These are phyloP conservation scores for Pogonocichla stellata DNA, from an alignment of 2,113 vertebrate species.

Conservation along the genomic window DNA sequence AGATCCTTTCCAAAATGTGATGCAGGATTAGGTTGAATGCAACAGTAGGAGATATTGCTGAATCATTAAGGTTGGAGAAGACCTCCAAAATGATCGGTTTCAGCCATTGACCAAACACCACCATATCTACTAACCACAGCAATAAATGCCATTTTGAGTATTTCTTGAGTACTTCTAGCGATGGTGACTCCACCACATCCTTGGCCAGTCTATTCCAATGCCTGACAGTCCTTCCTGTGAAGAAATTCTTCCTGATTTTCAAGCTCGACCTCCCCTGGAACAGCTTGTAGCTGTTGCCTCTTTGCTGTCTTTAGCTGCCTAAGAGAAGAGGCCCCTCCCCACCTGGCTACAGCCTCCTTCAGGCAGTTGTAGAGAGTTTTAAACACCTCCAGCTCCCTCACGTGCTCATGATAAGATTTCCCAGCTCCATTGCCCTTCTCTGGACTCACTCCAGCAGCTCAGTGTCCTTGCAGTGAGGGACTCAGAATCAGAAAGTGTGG, in stretches of 20 bases:
- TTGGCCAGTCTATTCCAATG: neutral
- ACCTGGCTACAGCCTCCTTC: neutral
- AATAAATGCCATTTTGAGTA: neutral
- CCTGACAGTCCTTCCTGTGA: neutral
- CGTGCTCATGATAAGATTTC: neutral
- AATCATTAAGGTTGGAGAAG: neutral
- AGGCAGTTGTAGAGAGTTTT: neutral
- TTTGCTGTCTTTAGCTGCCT: neutral
- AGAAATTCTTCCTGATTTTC: neutral
- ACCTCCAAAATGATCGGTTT: neutral
- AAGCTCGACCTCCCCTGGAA: neutral
- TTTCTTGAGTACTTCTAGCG: neutral
- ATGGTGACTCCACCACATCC: neutral
- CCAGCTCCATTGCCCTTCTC: fast-evolving
- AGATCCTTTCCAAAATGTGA: neutral
- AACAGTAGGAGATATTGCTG: neutral
- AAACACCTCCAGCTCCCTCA: neutral
- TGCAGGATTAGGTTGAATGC: neutral
- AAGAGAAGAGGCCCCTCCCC: neutral
- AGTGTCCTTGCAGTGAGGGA: neutral
- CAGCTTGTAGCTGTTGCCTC: neutral
- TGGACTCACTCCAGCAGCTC: neutral
- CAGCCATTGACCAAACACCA: neutral
- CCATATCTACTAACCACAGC: neutral
- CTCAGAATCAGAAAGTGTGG: neutral